Base-by-base conservation (phyloP, 53 echinoderm and acorn worm species). In the Patiria pectinifera region DNA sequence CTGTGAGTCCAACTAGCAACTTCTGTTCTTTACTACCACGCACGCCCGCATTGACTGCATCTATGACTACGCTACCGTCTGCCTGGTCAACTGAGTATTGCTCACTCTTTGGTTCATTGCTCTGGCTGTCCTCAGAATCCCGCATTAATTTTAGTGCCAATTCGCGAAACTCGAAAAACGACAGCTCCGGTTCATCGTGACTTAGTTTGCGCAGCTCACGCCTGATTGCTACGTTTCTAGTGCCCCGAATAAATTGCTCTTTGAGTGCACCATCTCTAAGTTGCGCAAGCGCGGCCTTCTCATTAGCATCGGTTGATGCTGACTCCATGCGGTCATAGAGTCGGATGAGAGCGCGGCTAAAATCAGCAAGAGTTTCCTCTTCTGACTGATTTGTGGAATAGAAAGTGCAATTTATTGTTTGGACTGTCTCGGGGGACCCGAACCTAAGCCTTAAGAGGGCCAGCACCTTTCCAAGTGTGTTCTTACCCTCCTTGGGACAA, bases 281-380 rank as follows among this genome's bases (percentile, higher is more conserved):
- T n/a, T 71, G 82, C 0, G 48, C 74, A 0, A 91, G 76, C 3
- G 76, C 92, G 0, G 25, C 6, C 53, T 45, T 63, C 16, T 91
- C 82, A 15, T 13, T 22, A 24, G 19, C 22, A 12, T 82, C 53
- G 2, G 70, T 71, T 0, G 82, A 82, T 0, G 83, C 81, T 2
- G 84, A 84, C 44, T 91, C 92, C 76, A 91, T 91, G 16, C 58
- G 84, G 22, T 91, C 92, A 59, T 91, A 84, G 1, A 91, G 80
- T 46, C 92, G 22, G 19, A 84, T 66, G 24, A 91, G 45, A 26
- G 72, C 83, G 43, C 84, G 62, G 25, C 91, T 91, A 12, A 71
- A 91, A 7, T 91, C 91, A 23, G 72, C 91, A 26, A 91, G 48
- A 1, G 25, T 84, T 25, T 91, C 76, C 6, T 45, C 35, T n/a